Evolutionary conservation across 2,888 invertebrate genomes (phyloP), one percentile per base, ranked within the genome.

Genomic region (Zygaena filipendulae): DNA sequence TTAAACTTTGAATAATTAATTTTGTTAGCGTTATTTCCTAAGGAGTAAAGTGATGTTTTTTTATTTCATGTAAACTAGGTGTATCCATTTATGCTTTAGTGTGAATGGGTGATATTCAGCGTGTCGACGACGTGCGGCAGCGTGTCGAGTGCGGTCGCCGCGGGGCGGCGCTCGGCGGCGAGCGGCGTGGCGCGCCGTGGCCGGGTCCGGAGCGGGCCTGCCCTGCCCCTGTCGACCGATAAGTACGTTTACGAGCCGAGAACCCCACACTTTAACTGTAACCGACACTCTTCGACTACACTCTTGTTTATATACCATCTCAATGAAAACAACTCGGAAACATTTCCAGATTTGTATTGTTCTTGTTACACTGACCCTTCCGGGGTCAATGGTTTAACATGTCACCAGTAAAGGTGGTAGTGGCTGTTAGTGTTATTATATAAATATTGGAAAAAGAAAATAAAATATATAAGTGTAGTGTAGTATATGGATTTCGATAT

Each of bases 141-240:
- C 74, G 71, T 70, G 77, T 70, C 70, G 74, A 71, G 72, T 72
- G 74, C 72, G 77, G 75, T 74, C 74, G 75, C 77, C 71, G 71
- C 72, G 74, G 74, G 74, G 72, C 66, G 61, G 57, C 43, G 40
- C 40, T 36, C 30, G 33, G 32, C 31, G 30, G 36, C 37, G 38
- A 39, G 39, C 45, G 45, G 49, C 49, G 51, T 52, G 48, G 39
- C 38, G 39, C 38, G 45, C 46, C 43, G 48, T 43, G 43, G 47
- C 46, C 47, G 46, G 43, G 46, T 45, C 47, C 47, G 26, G 19
- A 19, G 20, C 12, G n/a, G 3, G 59, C 56, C 50, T 53, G 52
- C 20, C 24, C 24, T 30, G 20, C 32, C 16, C 4, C 16, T 7
- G 5, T 16, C 7, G 28, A 50, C 62, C 68, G 69, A 68, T 74